Base-by-base conservation (phyloP, 1,140 invertebrate species). In the Musca vetustissima region DNA sequence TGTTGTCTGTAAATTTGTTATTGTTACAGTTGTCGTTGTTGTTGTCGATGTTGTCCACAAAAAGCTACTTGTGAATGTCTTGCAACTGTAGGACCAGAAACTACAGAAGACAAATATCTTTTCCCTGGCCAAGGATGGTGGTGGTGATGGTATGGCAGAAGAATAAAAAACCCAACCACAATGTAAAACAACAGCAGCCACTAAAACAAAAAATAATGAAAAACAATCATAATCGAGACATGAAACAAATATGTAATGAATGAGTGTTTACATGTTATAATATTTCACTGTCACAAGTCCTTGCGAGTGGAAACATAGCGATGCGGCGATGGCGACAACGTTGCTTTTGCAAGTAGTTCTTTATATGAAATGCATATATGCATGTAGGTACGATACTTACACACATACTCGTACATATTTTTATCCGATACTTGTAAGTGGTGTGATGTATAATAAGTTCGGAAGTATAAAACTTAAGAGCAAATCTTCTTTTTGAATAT, bases 161-260 rank as follows among this genome's bases (percentile, higher is more conserved):
- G 4, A 22, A 55, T 24, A 24, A 4, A 52, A 55, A n/a, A 57
- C 15, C 24, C 13, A 28, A 14, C 24, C 14, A 28, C 24, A 57
- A 57, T 7, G 28, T n/a, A 32, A 17, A 59, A 13, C 36, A 6
- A 43, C 36, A 43, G 36, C 36, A 43, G 11, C 36, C 6, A 11
- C 36, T 8, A 13, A 11, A 7, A 13, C 36, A 43, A 61, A 61
- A 43, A 61, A 36, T 61, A 61, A 61, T 61, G 57, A 36, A 61
- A 61, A 61, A 61, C 57, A 61, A 61, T 61, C 57, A 61, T 61
- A 61, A 61, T 61, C 32, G 36, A 61, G 57, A 61, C 57, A 61
- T 15, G 57, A 36, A 19, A 61, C 57, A 61, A 61, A 61, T 61
- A 61, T 61, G 28, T 61, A 61, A 61, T 61, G 57, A 61, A 61